Evolutionary conservation across 2,888 invertebrate species (phyloP).

Genomic region (Platycheirus rosarum): DNA sequence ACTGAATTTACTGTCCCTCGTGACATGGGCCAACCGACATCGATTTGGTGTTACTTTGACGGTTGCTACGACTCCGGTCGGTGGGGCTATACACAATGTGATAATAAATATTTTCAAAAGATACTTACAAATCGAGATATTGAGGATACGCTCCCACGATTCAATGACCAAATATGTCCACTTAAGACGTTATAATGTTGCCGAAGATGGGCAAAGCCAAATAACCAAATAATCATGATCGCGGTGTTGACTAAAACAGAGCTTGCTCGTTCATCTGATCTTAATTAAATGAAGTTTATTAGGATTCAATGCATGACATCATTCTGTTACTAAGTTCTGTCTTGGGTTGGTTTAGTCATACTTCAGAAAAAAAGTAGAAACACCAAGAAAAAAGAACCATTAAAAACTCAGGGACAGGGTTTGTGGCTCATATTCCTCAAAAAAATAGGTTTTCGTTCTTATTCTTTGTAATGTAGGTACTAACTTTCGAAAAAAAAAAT

Average conservation of each 20-base stretch:
- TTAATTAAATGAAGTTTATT: conserved; percentile 41
- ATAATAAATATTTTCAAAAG: conserved; percentile 61
- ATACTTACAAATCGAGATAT: conserved; percentile 62
- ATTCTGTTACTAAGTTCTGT: conserved; percentile 5
- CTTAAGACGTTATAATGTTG: conserved; percentile 49
- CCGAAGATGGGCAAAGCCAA: conserved; percentile 66
- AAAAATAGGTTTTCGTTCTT: too few relatives aligned
- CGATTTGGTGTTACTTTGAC: conserved; percentile 51
- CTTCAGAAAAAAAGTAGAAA: too few relatives aligned
- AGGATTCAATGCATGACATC: conserved; percentile 55
- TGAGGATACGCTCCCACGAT: conserved; percentile 67
- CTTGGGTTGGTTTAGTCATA: not conserved
- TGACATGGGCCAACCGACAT: conserved; percentile 49
- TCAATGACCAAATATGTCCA: conserved; percentile 69
- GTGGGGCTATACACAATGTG: conserved; percentile 50
- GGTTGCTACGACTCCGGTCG: not conserved
- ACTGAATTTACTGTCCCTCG: conserved; percentile 60
- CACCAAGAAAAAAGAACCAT: too few relatives aligned
- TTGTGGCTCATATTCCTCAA: too few relatives aligned
- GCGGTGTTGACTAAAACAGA: conserved; percentile 38
- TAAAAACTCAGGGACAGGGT: too few relatives aligned
- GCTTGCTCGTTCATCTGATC: conserved; percentile 56
- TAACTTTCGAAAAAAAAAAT: too few relatives aligned
- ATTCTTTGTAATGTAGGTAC: too few relatives aligned
- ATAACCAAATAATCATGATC: conserved; percentile 45